Percentiles rank a stretch among this genome's conserved stretches.
These are phyloP conservation scores for Melanostoma mellinum DNA, from an alignment of 2,888 invertebrate genomes.

Conservation along the genomic window DNA sequence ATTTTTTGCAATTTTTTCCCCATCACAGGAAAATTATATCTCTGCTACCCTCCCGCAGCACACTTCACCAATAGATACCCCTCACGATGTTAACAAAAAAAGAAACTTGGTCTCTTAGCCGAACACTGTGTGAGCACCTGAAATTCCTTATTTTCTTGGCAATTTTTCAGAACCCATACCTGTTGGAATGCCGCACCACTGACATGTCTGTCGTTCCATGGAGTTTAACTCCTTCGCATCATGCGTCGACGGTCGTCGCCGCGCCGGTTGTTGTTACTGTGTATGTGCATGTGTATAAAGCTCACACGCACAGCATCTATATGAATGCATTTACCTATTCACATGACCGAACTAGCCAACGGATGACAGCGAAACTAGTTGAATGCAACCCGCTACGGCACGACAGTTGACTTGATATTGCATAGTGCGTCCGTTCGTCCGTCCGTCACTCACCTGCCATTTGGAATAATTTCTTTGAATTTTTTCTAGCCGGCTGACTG, in stretches of 20 bases:
- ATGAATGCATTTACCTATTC: conserved; percentile 49
- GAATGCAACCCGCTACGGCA: conserved; percentile 37
- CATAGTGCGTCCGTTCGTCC: conserved; percentile 20
- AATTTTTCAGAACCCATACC: conserved; percentile 72
- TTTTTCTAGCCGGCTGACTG: conserved; percentile 63
- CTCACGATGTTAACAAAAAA: conserved; percentile 1
- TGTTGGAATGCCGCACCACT: conserved; percentile 63
- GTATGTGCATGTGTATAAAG: background rate
- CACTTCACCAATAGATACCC: background rate
- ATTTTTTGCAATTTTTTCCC: conserved; percentile 13
- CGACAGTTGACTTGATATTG: conserved; percentile 17
- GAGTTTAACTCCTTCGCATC: conserved; percentile 70
- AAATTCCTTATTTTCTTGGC: conserved; percentile 72
- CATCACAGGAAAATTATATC: conserved; percentile 51
- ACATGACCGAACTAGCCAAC: conserved; percentile 20
- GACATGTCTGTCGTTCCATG: conserved; percentile 63
- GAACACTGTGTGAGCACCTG: conserved; percentile 62
- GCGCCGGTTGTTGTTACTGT: conserved; percentile 7
- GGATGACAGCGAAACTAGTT: conserved; percentile 58
- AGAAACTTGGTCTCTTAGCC: conserved; percentile 33
- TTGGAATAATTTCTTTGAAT: conserved; percentile 66
- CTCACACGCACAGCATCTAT: conserved; percentile 44
- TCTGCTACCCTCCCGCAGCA: background rate
- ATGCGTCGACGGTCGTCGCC: conserved; percentile 28
- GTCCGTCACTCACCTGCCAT: conserved; percentile 72